phyloP scores from a whole-genome alignment of 2,797 vertebrate genomes.

The Astyanax mexicanus region DNA sequence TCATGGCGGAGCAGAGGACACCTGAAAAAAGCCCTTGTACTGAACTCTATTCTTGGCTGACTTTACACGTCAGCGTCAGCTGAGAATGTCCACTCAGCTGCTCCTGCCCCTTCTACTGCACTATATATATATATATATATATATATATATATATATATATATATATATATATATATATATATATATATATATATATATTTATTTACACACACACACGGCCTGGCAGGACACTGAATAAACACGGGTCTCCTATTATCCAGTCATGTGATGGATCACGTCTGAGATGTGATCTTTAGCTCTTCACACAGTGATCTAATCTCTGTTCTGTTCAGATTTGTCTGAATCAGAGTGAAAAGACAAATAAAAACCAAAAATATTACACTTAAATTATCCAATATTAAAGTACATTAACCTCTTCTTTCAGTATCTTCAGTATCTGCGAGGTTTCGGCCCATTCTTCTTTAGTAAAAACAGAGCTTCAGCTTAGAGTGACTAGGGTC shows the following conservation, averaged over 20 bases:
- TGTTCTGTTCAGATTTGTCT: background rate
- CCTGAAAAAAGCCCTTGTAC: slow-evolving; percentile 7
- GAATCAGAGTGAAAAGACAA: too few species aligned
- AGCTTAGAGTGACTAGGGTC: too few species aligned
- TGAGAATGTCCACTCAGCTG: slow-evolving; percentile 48
- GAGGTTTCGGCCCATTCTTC: too few species aligned
- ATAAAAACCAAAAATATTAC: too few species aligned
- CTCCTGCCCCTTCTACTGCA: background rate
- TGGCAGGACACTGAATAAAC: slow-evolving; percentile 34
- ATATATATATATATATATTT: slow-evolving; percentile 45
- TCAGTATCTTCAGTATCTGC: too few species aligned
- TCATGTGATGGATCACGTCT: too few species aligned
- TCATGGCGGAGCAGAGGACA: background rate
- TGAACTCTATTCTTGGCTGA: slow-evolving; percentile 43
- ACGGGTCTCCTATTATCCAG: too few species aligned
- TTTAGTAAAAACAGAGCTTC: too few species aligned
- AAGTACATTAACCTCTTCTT: too few species aligned
- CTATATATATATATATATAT: slow-evolving; percentile 42
- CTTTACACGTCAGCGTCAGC: slow-evolving; percentile 38
- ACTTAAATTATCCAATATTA: too few species aligned
- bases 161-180: slow-evolving; percentile 44
- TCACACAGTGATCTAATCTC: background rate
- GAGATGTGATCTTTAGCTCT: too few species aligned
- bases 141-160: slow-evolving; percentile 46
- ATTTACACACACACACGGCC: too few species aligned